These are phyloP conservation scores for Ophraella communa DNA, from an alignment of 2,888 invertebrate genomes.

Conservation along the genomic window DNA sequence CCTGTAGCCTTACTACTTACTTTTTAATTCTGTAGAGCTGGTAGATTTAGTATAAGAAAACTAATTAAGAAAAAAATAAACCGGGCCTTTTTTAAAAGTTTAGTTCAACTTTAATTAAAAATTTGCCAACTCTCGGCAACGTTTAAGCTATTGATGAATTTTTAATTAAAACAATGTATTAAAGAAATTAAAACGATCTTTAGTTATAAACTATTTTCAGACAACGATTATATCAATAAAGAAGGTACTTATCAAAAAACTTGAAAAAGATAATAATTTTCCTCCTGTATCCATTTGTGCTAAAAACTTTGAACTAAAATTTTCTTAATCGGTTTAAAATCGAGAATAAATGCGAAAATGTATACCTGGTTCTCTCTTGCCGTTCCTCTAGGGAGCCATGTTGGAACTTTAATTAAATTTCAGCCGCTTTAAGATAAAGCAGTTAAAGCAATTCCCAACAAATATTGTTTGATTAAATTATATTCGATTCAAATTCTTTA, in stretches of 20 bases:
- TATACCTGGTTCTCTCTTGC: conserved; percentile 15
- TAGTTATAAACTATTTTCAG: neutral
- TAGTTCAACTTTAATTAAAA: no score
- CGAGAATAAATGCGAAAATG: conserved; percentile 45
- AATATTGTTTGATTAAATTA: conserved; percentile 59
- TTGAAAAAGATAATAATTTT: conserved; percentile 21
- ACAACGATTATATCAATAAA: neutral
- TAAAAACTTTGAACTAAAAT: conserved; percentile 52
- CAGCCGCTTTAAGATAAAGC: conserved; percentile 55
- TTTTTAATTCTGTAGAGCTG: no score
- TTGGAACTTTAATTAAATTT: conserved; percentile 60
- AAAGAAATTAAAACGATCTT: no score
- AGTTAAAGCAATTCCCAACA: conserved; percentile 55
- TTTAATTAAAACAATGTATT: no score
- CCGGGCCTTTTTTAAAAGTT: no score
- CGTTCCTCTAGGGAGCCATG: conserved; percentile 50
- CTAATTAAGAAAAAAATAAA: no score
- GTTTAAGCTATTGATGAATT: neutral
- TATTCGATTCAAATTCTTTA: conserved; percentile 53
- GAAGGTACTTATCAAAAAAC: conserved; percentile 14
- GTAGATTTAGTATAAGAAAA: no score
- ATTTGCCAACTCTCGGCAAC: no score
- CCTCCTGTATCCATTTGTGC: conserved; percentile 1
- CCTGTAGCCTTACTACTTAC: no score
- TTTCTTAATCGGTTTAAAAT: conserved; percentile 60